Conservation (phyloP, 2,888 invertebrate species). For the Brachycybe producta region DNA sequence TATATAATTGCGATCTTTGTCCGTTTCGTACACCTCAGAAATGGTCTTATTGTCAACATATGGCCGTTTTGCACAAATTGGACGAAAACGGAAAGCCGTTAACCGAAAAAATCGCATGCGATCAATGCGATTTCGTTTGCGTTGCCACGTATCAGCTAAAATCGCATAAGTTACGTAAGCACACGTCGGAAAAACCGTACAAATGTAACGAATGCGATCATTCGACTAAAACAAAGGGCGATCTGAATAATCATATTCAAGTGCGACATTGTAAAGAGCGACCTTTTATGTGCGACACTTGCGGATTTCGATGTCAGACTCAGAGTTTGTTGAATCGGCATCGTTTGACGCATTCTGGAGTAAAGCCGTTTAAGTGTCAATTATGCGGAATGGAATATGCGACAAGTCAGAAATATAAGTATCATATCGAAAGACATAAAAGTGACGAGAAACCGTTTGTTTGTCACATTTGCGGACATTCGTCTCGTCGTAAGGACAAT, state of each 20-base stretch:
- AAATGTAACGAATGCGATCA: neutral
- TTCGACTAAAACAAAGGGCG: conserved; percentile 26
- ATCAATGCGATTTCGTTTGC: conserved; percentile 18
- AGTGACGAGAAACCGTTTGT: conserved; percentile 26
- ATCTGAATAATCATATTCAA: conserved; percentile 26
- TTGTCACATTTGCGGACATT: conserved; percentile 25
- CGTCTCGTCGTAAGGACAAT: conserved; percentile 20
- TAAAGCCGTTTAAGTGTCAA: conserved; percentile 26
- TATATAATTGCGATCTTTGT: conserved; percentile 14
- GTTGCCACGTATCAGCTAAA: conserved; percentile 26
- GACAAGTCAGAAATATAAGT: conserved; percentile 27
- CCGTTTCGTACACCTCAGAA: conserved; percentile 24
- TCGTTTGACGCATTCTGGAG: conserved; percentile 23
- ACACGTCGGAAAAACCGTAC: conserved; percentile 4
- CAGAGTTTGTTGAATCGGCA: conserved; percentile 10
- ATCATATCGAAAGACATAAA: conserved; percentile 26
- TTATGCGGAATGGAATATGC: conserved; percentile 26
- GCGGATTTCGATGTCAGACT: conserved; percentile 13
- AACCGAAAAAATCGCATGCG: conserved; percentile 18
- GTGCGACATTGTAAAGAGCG: conserved; percentile 26
- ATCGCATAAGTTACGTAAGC: conserved; percentile 21
- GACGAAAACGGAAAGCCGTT: conserved; percentile 24
- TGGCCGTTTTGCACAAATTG: conserved; percentile 26
- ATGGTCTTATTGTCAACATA: conserved; percentile 25
- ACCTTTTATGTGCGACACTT: conserved; percentile 11